These are phyloP conservation scores for Oryzias javanicus DNA, from an alignment of 2,113 vertebrate species.

Conservation along the genomic window DNA sequence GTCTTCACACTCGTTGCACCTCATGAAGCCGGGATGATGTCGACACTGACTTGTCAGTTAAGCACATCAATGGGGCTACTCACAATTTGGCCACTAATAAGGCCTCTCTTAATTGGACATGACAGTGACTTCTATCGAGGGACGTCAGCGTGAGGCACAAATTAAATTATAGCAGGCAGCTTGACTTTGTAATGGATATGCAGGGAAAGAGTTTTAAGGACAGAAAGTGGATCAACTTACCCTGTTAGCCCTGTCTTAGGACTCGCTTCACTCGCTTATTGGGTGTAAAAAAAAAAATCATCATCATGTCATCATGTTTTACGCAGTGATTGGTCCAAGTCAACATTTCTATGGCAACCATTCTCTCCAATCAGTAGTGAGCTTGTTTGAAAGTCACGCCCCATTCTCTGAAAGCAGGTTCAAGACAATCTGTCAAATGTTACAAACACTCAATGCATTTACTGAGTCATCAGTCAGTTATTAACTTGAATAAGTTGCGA, in stretches of 20 bases:
- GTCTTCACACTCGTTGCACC: constrained; percentile 33
- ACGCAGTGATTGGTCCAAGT: too few relatives aligned
- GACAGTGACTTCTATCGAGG: constrained; percentile 76
- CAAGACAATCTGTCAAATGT: too few relatives aligned
- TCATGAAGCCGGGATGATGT: constrained; percentile 47
- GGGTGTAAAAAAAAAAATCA: too few relatives aligned
- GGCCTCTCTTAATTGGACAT: constrained; percentile 65
- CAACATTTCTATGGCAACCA: too few relatives aligned
- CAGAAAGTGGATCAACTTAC: background rate
- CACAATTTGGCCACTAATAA: constrained; percentile 62
- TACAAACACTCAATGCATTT: too few relatives aligned
- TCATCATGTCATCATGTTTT: too few relatives aligned
- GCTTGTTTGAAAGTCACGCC: too few relatives aligned
- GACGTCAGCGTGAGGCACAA: constrained; percentile 52
- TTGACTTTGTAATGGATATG: constrained; percentile 76
- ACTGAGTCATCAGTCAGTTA: too few relatives aligned
- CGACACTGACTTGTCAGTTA: constrained; percentile 67
- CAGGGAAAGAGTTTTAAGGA: constrained; percentile 51
- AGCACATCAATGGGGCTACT: constrained; percentile 54
- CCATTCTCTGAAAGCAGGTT: too few relatives aligned
- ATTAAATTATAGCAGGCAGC: constrained; percentile 69
- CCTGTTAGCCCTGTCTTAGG: background rate
- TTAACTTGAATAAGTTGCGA: too few relatives aligned
- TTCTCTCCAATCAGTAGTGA: too few relatives aligned
- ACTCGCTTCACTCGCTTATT: too few relatives aligned